Conservation (phyloP, 2,888 invertebrate species). For the Polydrusus tereticollis region DNA sequence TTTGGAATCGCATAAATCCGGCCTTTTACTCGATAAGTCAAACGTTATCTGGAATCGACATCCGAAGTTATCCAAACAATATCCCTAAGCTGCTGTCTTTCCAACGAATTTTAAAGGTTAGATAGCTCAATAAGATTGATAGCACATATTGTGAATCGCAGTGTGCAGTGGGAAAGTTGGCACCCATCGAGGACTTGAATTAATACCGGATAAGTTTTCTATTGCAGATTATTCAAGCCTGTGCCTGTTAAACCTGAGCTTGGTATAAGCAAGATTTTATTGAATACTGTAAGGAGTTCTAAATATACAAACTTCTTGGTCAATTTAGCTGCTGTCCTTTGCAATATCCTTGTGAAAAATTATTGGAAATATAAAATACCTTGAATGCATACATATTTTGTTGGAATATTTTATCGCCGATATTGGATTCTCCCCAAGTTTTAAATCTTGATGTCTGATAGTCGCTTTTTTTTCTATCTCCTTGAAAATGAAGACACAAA, state of each 20-base stretch:
- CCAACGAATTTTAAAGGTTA: background rate
- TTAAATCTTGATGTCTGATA: conserved; percentile 3
- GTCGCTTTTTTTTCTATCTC: background rate
- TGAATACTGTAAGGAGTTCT: background rate
- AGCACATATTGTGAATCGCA: no score
- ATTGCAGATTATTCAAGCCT: no score
- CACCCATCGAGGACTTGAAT: no score
- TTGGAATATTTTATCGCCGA: conserved; percentile 10
- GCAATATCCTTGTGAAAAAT: conserved; percentile 30
- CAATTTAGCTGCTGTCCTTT: conserved; percentile 24
- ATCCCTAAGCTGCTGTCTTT: conserved; percentile 33
- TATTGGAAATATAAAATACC: conserved; percentile 26
- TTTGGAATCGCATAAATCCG: conserved; percentile 58
- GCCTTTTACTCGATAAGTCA: conserved; percentile 58
- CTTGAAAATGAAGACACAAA: background rate
- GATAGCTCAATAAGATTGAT: background rate
- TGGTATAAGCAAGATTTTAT: background rate
- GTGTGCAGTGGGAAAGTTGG: no score
- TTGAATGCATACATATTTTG: conserved; percentile 23
- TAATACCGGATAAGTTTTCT: no score
- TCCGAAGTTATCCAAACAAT: conserved; percentile 45
- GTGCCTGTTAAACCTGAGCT: no score
- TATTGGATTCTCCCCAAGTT: conserved; percentile 11
- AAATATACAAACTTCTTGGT: background rate
- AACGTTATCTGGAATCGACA: conserved; percentile 59